Conservation (phyloP, 2,888 invertebrate genomes). For the Andrena haemorrhoa region DNA sequence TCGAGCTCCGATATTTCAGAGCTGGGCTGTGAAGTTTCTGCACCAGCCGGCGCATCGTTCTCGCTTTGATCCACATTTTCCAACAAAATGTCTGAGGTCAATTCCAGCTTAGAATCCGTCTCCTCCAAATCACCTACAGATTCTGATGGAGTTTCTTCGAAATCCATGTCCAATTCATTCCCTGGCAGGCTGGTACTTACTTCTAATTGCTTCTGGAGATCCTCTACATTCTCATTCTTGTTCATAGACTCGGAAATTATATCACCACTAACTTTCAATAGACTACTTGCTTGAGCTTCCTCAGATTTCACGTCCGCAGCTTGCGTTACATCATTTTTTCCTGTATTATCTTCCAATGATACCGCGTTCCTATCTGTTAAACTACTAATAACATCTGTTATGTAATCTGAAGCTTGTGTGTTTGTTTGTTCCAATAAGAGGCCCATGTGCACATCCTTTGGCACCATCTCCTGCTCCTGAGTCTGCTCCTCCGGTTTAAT, state of each 20-base stretch:
- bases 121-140: slow-evolving; percentile 60
- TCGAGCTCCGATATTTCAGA: slow-evolving; percentile 81
- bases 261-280: slow-evolving; percentile 41
- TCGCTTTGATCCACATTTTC: slow-evolving; percentile 60
- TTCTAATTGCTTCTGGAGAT: slow-evolving; percentile 48
- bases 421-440: slow-evolving; percentile 67
- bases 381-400: slow-evolving; percentile 67
- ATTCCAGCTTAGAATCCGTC: slow-evolving; percentile 65
- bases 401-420: slow-evolving; percentile 62
- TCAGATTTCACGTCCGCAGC: slow-evolving; percentile 13
- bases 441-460: slow-evolving; percentile 67
- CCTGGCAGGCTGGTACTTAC: slow-evolving; percentile 27
- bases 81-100: slow-evolving; percentile 69
- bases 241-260: slow-evolving; percentile 20
- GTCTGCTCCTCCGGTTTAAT: slow-evolving; percentile 37
- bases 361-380: slow-evolving; percentile 45
- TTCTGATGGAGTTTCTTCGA: slow-evolving; percentile 49
- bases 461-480: slow-evolving; percentile 54
- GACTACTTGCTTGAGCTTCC: slow-evolving; percentile 16
- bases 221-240: slow-evolving; percentile 27
- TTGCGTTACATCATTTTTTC: slow-evolving; percentile 26
- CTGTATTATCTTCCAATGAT: slow-evolving; percentile 28
- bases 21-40: slow-evolving; percentile 70
- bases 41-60: slow-evolving; percentile 56
- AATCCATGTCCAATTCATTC: slow-evolving; percentile 61